A percentile compares a stretch with the other conserved stretches of the same genome.
phyloP scores from a whole-genome alignment of 1,140 invertebrate species.

The Bilobella aurantiaca region DNA sequence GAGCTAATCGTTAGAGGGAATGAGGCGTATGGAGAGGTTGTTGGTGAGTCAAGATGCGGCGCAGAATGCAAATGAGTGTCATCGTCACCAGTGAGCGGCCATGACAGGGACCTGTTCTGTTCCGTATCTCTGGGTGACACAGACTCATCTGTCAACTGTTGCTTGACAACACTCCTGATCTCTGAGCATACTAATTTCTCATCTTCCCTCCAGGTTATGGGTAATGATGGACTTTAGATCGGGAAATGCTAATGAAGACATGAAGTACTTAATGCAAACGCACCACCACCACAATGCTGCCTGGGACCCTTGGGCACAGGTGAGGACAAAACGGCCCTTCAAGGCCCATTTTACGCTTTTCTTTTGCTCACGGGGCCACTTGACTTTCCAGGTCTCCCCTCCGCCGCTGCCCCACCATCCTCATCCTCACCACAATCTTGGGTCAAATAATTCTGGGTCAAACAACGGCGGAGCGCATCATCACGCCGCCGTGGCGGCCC shows the following conservation, averaged over 20 bases:
- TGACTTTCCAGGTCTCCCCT: background rate
- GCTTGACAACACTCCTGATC: background rate
- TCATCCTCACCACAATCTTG: conserved; percentile 5
- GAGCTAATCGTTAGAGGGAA: too few relatives aligned
- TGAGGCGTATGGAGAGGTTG: background rate
- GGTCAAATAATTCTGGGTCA: background rate
- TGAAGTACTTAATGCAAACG: conserved; percentile 16
- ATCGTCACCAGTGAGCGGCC: too few relatives aligned
- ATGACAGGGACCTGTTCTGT: too few relatives aligned
- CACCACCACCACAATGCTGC: conserved; percentile 12
- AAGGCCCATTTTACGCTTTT: too few relatives aligned
- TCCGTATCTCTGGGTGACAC: too few relatives aligned
- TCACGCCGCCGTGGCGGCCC: conserved; percentile 1
- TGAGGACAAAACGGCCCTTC: background rate
- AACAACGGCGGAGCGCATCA: background rate
- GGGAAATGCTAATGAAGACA: conserved; percentile 10
- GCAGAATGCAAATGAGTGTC: background rate
- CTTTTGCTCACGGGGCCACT: too few relatives aligned
- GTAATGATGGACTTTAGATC: conserved; percentile 17
- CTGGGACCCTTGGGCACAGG: conserved; percentile 10
- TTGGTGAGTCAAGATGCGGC: background rate
- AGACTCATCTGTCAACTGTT: background rate
- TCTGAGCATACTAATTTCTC: background rate
- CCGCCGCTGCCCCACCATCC: conserved; percentile 1
- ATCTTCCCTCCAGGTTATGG: background rate